Evolutionary conservation across 2,888 invertebrate species (phyloP).

Genomic region (Protonemura montana): DNA sequence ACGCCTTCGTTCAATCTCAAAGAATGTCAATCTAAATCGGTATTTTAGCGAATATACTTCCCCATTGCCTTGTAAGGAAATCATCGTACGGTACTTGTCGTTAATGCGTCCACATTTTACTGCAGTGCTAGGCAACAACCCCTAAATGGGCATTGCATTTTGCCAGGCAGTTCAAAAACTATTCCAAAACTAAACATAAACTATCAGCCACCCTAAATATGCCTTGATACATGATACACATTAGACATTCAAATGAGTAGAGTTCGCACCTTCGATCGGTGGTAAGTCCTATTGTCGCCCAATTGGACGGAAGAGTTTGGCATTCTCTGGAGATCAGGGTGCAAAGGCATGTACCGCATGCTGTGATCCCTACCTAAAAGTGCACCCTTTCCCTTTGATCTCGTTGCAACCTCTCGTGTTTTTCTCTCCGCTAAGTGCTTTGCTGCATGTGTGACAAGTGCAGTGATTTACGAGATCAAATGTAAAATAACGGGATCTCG

Average conservation of each 20-base stretch:
- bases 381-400: not conserved
- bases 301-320: conserved; percentile 42
- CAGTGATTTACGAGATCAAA: conserved; percentile 47
- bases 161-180: not conserved
- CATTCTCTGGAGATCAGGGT: not conserved
- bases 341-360: not conserved
- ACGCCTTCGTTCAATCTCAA: not conserved
- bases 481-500: not conserved
- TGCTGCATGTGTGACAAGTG: conserved; percentile 47
- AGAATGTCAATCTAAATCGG: not conserved
- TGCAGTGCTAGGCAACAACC: not conserved
- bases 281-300: conserved; percentile 31
- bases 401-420: not conserved
- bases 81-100: not conserved
- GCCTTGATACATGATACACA: conserved; percentile 13
- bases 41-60: not conserved
- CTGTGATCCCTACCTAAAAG: not conserved
- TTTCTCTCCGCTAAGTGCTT: not conserved
- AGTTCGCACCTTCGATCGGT: conserved; percentile 19
- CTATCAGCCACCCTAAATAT: too few relatives aligned
- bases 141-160: not conserved
- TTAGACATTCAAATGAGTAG: not conserved
- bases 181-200: not conserved
- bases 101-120: not conserved
- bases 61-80: not conserved